These are phyloP conservation scores for Catocala sponsa DNA, from an alignment of 2,888 invertebrate genomes.

Conservation along the genomic window DNA sequence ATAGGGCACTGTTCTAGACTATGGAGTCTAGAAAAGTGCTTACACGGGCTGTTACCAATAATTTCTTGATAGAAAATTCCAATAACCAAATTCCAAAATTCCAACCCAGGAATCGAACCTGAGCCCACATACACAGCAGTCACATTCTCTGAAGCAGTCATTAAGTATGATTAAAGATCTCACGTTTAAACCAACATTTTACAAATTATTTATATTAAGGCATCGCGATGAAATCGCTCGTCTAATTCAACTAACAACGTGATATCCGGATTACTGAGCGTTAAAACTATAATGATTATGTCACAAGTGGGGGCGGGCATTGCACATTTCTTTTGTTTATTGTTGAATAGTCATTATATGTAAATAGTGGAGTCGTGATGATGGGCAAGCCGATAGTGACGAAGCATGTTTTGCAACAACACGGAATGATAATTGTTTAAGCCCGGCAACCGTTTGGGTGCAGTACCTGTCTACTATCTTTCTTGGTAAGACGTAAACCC, in stretches of 20 bases:
- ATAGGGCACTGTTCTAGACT: too few relatives aligned
- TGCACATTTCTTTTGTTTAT: conserved; percentile 80
- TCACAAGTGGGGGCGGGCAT: conserved; percentile 66
- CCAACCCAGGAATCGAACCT: too few relatives aligned
- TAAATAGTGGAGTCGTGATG: conserved; percentile 86
- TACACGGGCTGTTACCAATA: too few relatives aligned
- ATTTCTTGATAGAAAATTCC: too few relatives aligned
- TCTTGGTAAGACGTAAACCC: conserved; percentile 66
- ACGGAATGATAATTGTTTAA: conserved; percentile 83
- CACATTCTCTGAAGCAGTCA: too few relatives aligned
- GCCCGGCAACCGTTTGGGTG: conserved; percentile 67
- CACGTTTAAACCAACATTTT: too few relatives aligned
- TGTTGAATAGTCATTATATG: conserved; percentile 87
- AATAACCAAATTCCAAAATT: too few relatives aligned
- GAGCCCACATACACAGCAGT: too few relatives aligned
- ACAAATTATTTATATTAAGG: not conserved
- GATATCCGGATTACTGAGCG: conserved; percentile 48
- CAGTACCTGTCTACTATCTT: conserved; percentile 76
- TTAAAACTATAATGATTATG: conserved; percentile 49
- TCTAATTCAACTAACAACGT: conserved; percentile 35
- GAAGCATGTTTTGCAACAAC: conserved; percentile 84
- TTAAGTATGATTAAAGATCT: too few relatives aligned
- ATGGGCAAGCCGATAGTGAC: conserved; percentile 84
- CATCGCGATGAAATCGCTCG: conserved; percentile 9
- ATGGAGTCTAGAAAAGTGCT: too few relatives aligned